Evolutionary conservation across 2,888 invertebrate species (phyloP).

Genomic region (Leptarthrus brevirostris): DNA sequence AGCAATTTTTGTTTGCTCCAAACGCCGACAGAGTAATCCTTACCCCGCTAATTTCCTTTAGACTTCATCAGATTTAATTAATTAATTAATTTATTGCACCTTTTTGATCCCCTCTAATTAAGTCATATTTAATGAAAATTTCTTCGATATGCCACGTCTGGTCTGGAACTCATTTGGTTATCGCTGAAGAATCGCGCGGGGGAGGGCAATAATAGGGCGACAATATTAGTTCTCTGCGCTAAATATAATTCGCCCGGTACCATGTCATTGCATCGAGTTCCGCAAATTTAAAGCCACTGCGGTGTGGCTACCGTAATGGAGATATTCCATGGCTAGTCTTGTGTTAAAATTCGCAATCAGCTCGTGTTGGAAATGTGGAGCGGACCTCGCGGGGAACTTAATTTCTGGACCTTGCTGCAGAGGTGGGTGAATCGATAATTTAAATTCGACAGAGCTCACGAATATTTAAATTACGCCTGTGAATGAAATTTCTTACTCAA

Average conservation of each 20-base stretch:
- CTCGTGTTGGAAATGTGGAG: no score
- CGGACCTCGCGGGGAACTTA: no score
- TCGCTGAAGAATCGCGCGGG: background rate
- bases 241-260: background rate
- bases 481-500: background rate
- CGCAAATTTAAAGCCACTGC: no score
- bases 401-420: no score
- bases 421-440: no score
- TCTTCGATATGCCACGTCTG: constrained; percentile 16
- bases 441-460: no score
- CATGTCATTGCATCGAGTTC: no score
- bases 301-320: no score
- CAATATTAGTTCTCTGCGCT: constrained; percentile 2
- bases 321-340: no score
- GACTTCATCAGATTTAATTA: constrained; percentile 35
- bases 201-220: background rate
- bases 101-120: constrained; percentile 43
- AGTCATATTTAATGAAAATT: constrained; percentile 41
- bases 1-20: background rate
- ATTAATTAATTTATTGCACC: constrained; percentile 48
- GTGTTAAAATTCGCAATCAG: no score
- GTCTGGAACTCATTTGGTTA: background rate
- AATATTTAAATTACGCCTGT: no score
- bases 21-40: background rate
- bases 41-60: constrained; percentile 3